Base-by-base conservation (phyloP, 2,888 invertebrate genomes). In the Cremastinae sp. region DNA sequence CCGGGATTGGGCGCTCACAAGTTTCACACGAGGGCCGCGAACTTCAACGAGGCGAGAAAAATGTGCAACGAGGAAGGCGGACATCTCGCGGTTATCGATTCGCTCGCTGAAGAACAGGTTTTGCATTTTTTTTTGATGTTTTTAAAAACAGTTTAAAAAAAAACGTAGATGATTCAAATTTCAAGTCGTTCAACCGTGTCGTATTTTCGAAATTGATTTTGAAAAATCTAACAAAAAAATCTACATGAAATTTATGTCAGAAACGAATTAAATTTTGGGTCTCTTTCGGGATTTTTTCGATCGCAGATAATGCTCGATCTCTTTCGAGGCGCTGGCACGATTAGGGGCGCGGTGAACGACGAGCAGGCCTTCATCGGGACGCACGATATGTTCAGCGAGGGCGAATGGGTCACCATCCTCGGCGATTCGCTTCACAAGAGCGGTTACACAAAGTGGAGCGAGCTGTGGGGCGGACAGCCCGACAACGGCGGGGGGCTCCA, bases 401-500 rank as follows among this genome's bases (percentile, higher is more conserved):
- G 85, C 54, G 88, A 89, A 45, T 89, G 88, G 89, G 88, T 87
- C 38, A 86, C 86, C 20, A 81, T 87, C 49, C 80, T 81, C 18
- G 87, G 86, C 2, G 89, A 89, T 69, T 87, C 87, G 51, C 77
- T 88, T 49, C 82, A 83, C 76, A 88, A 85, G 80, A 85, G 84
- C 47, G 88, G 89, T 78, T 89, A 87, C 80, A 86, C 84, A 14
- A 81, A 79, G 72, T 89, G 88, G 89, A 86, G 85, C 74, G 83
- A 85, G 71, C 84, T 84, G 79, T 86, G 86, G 84, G 85, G 84
- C 43, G 85, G 86, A 66, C 87, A 86, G 68, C 87, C 87, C 45
- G 88, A 88, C 79, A 89, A 88, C 75, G 86, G 87, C 51, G 85
- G 83, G 12, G 85, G 85, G n/a, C 82, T 81, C 54, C 87, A 88